phyloP scores from a whole-genome alignment of 2,113 vertebrate genomes.

The Proteles cristata region DNA sequence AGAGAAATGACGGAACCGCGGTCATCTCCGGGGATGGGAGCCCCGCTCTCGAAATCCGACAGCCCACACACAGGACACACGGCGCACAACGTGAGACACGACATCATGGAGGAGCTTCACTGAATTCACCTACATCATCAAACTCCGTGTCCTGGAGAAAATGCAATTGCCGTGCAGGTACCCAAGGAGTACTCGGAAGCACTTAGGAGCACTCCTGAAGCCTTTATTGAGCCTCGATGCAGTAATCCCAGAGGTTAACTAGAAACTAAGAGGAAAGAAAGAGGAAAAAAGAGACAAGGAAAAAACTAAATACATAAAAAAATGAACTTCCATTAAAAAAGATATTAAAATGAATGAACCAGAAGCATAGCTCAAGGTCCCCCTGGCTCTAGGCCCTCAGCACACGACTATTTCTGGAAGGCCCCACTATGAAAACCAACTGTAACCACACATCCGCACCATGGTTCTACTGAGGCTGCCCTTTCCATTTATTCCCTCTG shows the following conservation, averaged over 20 bases:
- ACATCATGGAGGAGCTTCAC: rapidly evolving
- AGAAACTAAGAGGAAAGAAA: not conserved
- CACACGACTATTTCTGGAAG: not conserved
- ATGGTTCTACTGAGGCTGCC: not conserved
- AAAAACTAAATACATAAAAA: not conserved
- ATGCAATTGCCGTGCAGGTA: not conserved
- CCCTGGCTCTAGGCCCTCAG: rapidly evolving
- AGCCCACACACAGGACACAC: not conserved
- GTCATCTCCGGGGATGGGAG: rapidly evolving
- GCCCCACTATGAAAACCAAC: not conserved
- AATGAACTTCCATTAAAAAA: not conserved
- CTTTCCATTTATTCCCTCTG: not conserved
- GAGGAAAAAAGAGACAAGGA: not conserved
- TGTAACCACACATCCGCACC: too few species aligned
- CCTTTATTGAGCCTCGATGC: not conserved
- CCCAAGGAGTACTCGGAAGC: not conserved
- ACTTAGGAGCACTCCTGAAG: rapidly evolving
- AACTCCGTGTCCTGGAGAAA: not conserved
- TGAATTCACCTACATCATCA: rapidly evolving
- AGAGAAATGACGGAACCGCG: not conserved
- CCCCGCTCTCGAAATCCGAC: rapidly evolving
- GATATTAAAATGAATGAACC: not conserved
- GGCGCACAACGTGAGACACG: rapidly evolving
- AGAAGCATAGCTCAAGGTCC: not conserved
- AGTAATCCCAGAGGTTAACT: not conserved